Conservation (phyloP, 1,140 invertebrate species). For the Eurosta solidaginis region DNA sequence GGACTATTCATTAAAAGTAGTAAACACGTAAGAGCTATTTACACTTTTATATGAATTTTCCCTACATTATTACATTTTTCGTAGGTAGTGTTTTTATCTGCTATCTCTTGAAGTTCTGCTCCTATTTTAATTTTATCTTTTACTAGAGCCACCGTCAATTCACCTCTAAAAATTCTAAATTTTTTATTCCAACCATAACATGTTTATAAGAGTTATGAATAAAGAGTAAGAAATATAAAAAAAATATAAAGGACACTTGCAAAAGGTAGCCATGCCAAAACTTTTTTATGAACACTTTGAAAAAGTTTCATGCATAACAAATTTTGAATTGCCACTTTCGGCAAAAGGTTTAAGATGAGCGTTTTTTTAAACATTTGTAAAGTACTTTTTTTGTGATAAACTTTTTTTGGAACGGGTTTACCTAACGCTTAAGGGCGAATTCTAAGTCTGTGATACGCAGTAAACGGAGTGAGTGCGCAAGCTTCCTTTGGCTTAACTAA, state of each 20-base stretch:
- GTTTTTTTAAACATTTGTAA: too few relatives aligned
- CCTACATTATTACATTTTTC: too few relatives aligned
- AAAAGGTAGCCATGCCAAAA: constrained; percentile 9
- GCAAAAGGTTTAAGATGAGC: not conserved
- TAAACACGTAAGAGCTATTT: too few relatives aligned
- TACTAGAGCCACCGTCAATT: too few relatives aligned
- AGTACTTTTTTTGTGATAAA: not conserved
- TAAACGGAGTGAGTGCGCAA: not conserved
- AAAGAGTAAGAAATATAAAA: not conserved
- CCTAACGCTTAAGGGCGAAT: not conserved
- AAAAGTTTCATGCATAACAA: constrained; percentile 13
- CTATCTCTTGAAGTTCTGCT: too few relatives aligned
- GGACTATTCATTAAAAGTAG: too few relatives aligned
- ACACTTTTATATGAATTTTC: too few relatives aligned
- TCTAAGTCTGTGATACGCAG: not conserved
- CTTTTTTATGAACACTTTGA: constrained; percentile 25
- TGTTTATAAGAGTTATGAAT: too few relatives aligned
- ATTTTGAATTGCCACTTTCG: not conserved
- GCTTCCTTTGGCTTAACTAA: not conserved
- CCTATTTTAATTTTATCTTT: too few relatives aligned
- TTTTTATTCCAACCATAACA: too few relatives aligned
- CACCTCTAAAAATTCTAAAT: too few relatives aligned
- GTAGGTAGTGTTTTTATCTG: too few relatives aligned
- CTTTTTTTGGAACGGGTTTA: not conserved
- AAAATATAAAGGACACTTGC: not conserved